Conservation (phyloP, 2,113 vertebrate species). For the Hymenochirus boettgeri region DNA sequence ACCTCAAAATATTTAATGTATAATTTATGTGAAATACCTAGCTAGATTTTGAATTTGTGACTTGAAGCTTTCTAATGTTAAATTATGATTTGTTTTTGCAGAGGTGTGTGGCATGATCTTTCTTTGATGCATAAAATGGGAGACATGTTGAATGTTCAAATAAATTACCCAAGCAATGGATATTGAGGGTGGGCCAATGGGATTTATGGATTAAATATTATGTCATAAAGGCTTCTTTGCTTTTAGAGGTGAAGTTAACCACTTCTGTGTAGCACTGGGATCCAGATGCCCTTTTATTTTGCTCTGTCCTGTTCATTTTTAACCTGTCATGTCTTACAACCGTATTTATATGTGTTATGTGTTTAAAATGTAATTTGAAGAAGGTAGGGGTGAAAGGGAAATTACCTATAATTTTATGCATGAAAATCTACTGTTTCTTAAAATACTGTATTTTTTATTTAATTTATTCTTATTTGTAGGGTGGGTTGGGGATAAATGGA, state of each 20-base stretch:
- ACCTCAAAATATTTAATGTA: slow-evolving; percentile 99
- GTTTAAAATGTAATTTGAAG: slow-evolving; percentile 89
- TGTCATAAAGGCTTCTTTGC: neutral
- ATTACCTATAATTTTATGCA: slow-evolving; percentile 67
- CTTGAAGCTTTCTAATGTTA: slow-evolving; percentile 99
- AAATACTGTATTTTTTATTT: slow-evolving; percentile 57
- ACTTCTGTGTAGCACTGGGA: neutral
- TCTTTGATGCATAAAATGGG: slow-evolving; percentile 75
- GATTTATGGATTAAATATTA: slow-evolving; percentile 60
- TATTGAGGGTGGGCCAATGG: slow-evolving; percentile 54
- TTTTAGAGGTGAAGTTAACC: neutral
- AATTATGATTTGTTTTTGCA: slow-evolving; percentile 81
- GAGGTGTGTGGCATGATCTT: slow-evolving; percentile 77
- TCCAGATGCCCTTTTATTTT: slow-evolving; percentile 46
- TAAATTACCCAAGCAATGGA: slow-evolving; percentile 43
- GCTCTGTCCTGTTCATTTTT: slow-evolving; percentile 55
- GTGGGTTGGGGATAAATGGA: slow-evolving; percentile 28
- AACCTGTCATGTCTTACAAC: slow-evolving; percentile 61
- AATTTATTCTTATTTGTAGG: slow-evolving; percentile 57
- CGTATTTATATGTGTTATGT: slow-evolving; percentile 89
- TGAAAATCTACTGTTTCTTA: slow-evolving; percentile 65
- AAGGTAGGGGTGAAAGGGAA: slow-evolving; percentile 55
- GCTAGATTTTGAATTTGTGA: slow-evolving; percentile 99
- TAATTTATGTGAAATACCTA: slow-evolving; percentile 98
- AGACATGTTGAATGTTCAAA: slow-evolving; percentile 89